These are phyloP conservation scores for Phrixothrix hirtus DNA, from an alignment of 2,888 invertebrate species.

Conservation along the genomic window DNA sequence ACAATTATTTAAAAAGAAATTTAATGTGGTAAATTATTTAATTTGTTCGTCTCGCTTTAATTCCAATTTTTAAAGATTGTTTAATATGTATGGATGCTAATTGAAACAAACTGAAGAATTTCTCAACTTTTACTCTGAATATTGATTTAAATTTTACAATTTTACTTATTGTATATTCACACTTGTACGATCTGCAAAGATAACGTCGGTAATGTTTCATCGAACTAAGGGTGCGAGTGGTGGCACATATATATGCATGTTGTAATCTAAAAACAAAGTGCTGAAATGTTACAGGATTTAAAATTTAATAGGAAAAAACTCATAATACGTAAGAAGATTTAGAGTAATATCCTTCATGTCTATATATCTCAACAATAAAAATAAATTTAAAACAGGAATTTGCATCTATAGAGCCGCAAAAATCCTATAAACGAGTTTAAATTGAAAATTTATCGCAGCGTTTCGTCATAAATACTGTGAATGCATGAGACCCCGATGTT, in stretches of 20 bases:
- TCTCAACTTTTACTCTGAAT: too few species aligned
- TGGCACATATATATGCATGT: background rate
- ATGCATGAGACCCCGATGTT: slow-evolving; percentile 30
- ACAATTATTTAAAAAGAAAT: too few species aligned
- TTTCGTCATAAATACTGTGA: slow-evolving; percentile 29
- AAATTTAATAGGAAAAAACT: slow-evolving; percentile 29
- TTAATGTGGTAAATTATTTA: too few species aligned
- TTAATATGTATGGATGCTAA: too few species aligned
- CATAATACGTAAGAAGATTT: slow-evolving; percentile 28
- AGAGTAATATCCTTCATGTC: slow-evolving; percentile 26
- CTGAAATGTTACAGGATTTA: slow-evolving; percentile 17
- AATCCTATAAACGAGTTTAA: slow-evolving; percentile 31
- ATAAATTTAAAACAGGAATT: slow-evolving; percentile 30
- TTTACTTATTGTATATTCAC: too few species aligned
- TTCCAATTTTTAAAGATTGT: too few species aligned
- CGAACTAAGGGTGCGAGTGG: too few species aligned
- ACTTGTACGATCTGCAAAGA: too few species aligned
- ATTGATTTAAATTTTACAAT: too few species aligned
- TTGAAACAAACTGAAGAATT: too few species aligned
- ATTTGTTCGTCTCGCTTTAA: too few species aligned
- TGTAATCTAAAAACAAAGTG: slow-evolving; percentile 12
- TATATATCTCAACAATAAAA: slow-evolving; percentile 31
- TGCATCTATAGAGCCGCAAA: slow-evolving; percentile 31
- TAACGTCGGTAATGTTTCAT: too few species aligned
- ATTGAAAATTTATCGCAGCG: slow-evolving; percentile 30